These are phyloP conservation scores for Pediacus dermestoides DNA, from an alignment of 2,888 invertebrate species.

Conservation along the genomic window DNA sequence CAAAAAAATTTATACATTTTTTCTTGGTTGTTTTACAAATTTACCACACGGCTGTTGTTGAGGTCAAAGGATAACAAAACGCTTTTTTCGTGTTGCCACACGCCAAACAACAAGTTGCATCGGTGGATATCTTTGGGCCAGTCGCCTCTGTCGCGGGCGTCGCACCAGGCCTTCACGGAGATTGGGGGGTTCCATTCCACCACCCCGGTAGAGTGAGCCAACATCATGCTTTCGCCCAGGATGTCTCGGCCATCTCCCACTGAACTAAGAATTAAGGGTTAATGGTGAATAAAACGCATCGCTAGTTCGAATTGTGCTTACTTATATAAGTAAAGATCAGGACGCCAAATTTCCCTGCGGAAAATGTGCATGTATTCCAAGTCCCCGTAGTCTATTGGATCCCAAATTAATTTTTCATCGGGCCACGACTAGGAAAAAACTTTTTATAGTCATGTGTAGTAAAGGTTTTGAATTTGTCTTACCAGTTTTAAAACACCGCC, in stretches of 20 bases:
- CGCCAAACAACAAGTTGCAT: constrained; percentile 46
- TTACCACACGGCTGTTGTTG: constrained; percentile 23
- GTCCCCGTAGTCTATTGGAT: constrained; percentile 56
- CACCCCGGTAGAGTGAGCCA: constrained; percentile 37
- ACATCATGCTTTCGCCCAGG: constrained; percentile 36
- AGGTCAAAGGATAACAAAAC: constrained; percentile 32
- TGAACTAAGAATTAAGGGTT: constrained; percentile 36
- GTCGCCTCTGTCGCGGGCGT: constrained; percentile 37
- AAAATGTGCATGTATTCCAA: constrained; percentile 52
- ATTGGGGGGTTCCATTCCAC: constrained; percentile 44
- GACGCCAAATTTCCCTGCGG: constrained; percentile 60
- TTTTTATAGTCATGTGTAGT: background rate
- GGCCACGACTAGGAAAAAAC: constrained; percentile 57
- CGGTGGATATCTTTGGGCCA: constrained; percentile 50
- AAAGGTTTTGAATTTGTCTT: constrained; percentile 26
- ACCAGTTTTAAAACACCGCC: constrained; percentile 49
- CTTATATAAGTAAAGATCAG: constrained; percentile 53
- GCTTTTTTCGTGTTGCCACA: constrained; percentile 35
- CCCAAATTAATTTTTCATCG: constrained; percentile 61
- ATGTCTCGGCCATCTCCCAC: constrained; percentile 34
- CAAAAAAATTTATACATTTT: background rate
- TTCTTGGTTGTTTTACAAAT: constrained; percentile 28
- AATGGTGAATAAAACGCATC: too few species aligned
- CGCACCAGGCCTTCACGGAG: constrained; percentile 44
- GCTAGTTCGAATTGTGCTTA: constrained; percentile 25